A percentile compares a stretch with the other conserved stretches of the same genome.
Conservation (phyloP, 2,888 invertebrate genomes). For the Tigriopus californicus region DNA sequence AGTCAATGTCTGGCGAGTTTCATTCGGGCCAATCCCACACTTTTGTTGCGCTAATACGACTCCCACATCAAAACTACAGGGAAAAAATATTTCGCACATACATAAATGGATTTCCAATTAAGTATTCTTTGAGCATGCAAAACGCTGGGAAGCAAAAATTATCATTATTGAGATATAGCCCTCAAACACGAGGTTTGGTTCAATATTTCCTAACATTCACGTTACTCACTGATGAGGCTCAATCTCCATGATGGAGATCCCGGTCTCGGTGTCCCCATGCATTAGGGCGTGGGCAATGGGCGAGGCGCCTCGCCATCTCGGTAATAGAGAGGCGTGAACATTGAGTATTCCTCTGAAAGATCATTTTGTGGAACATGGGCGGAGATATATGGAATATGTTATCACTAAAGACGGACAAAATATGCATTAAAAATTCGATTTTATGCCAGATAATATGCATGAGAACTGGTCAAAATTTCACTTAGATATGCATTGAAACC, state of each 20-base stretch:
- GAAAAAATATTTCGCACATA: too few species aligned
- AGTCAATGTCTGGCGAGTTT: constrained; percentile 45
- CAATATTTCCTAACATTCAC: background rate
- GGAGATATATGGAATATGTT: constrained; percentile 13
- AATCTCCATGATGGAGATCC: constrained; percentile 30
- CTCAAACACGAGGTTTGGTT: background rate
- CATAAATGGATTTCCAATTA: background rate
- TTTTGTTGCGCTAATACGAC: constrained; percentile 28
- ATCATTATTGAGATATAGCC: too few species aligned
- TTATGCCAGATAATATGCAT: too few species aligned
- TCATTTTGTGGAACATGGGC: background rate
- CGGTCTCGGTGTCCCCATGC: constrained; percentile 27
- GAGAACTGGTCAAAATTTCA: too few species aligned
- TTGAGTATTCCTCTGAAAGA: constrained; percentile 29
- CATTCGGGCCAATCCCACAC: constrained; percentile 36
- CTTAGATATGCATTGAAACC: too few species aligned
- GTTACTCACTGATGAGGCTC: constrained; percentile 18
- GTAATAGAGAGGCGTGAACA: constrained; percentile 32
- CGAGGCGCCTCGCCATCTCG: constrained; percentile 31
- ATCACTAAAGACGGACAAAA: too few species aligned
- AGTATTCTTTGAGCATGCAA: background rate
- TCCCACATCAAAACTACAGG: constrained; percentile 51
- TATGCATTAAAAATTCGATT: too few species aligned
- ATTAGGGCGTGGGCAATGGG: constrained; percentile 30
- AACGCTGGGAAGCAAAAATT: too few species aligned